Evolutionary conservation across 2,888 invertebrate genomes (phyloP).

Genomic region (Drosophila limbata): DNA sequence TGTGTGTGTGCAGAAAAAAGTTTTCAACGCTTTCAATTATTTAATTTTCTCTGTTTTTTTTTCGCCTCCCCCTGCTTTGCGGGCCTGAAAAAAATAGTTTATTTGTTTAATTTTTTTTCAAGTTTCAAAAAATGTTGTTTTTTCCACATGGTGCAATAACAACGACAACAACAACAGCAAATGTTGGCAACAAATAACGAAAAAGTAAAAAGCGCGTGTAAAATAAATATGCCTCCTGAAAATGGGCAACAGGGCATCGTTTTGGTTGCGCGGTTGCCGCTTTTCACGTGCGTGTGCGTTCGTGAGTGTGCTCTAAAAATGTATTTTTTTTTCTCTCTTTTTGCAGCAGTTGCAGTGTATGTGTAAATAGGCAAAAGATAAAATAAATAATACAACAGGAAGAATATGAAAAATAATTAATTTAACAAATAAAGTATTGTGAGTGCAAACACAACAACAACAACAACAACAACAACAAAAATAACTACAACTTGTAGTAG

Average conservation of each 20-base stretch:
- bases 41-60: constrained; percentile 24
- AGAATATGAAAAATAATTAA: constrained; percentile 6
- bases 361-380: constrained; percentile 56
- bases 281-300: constrained; percentile 23
- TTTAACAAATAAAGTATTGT: constrained; percentile 15
- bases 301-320: neutral
- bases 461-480: constrained; percentile 14
- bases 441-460: constrained; percentile 24
- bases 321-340: constrained; percentile 17
- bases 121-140: constrained; percentile 31
- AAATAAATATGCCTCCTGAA: constrained; percentile 9
- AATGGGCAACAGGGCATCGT: constrained; percentile 39
- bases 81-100: constrained; percentile 13
- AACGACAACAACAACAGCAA: constrained; percentile 10
- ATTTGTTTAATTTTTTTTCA: constrained; percentile 37
- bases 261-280: constrained; percentile 39
- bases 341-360: constrained; percentile 50
- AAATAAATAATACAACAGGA: constrained; percentile 34
- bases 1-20: constrained; percentile 16
- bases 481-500: constrained; percentile 1
- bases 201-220: constrained; percentile 20
- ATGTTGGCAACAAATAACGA: constrained; percentile 1
- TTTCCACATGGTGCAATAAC: constrained; percentile 32
- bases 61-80: neutral
- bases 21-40: constrained; percentile 21